Conservation (phyloP, 30 jellyfish, hydroid and myxozoan species). For the Phacellophora camtschatica region DNA sequence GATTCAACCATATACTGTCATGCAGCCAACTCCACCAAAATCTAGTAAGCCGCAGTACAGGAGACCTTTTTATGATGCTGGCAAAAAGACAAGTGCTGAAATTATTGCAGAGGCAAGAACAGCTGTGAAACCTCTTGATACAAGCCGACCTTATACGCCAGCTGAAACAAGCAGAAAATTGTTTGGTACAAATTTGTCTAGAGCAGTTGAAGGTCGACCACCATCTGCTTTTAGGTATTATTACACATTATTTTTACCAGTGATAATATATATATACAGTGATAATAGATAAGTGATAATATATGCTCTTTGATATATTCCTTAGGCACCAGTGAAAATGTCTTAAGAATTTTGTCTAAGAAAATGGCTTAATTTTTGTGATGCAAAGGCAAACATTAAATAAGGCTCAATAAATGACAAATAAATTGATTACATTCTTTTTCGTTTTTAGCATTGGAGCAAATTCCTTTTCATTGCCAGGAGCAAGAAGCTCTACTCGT, state of each 20-base stretch:
- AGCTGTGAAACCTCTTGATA: slow-evolving; percentile 71
- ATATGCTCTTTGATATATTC: no score
- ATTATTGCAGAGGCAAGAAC: slow-evolving; percentile 93
- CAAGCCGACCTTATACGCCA: slow-evolving; percentile 96
- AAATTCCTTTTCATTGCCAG: slow-evolving; percentile 51
- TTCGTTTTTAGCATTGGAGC: slow-evolving; percentile 53
- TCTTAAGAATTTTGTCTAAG: no score
- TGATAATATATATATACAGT: no score
- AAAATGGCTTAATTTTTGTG: no score
- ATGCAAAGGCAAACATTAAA: not conserved
- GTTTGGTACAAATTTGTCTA: slow-evolving; percentile 27
- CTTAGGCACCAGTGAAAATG: no score
- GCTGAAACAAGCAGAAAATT: slow-evolving; percentile 62
- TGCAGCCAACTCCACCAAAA: slow-evolving; percentile 97
- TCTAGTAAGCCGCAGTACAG: slow-evolving; percentile 56
- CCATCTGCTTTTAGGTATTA: slow-evolving; percentile 87
- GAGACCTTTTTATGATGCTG: slow-evolving; percentile 90
- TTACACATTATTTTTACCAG: no score
- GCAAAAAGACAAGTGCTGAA: slow-evolving; percentile 89
- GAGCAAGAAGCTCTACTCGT: slow-evolving; percentile 49
- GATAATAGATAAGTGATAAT: no score
- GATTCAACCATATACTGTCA: no score
- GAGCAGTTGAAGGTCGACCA: slow-evolving; percentile 67
- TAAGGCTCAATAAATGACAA: not conserved
- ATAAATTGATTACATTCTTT: not conserved